Conservation (phyloP, 2,888 invertebrate genomes). For the Aleiodes alternator region DNA sequence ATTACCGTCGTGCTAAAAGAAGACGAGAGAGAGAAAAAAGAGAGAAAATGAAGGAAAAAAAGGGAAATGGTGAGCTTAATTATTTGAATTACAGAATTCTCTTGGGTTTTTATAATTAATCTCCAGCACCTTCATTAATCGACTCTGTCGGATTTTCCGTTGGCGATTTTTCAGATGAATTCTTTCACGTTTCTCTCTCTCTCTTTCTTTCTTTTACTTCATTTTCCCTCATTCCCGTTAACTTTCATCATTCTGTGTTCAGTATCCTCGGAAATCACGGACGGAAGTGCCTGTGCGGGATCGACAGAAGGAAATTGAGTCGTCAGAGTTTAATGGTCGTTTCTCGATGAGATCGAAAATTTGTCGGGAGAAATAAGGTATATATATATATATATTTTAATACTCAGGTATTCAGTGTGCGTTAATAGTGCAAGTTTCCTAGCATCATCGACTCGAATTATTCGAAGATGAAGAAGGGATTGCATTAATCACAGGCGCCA, state of each 20-base stretch:
- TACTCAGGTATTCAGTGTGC: background rate
- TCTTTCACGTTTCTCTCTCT: background rate
- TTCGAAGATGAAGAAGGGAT: background rate
- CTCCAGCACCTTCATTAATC: slow-evolving; percentile 20
- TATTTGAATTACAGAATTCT: slow-evolving; percentile 20
- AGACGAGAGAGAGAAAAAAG: too few relatives aligned
- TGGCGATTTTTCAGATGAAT: slow-evolving; percentile 32
- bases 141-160: slow-evolving; percentile 18
- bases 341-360: slow-evolving; percentile 39
- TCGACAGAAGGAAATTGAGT: slow-evolving; percentile 37
- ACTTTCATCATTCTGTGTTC: slow-evolving; percentile 26
- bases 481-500: background rate
- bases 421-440: background rate
- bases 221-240: background rate
- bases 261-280: slow-evolving; percentile 25
- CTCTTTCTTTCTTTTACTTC: background rate
- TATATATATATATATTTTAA: slow-evolving; percentile 13
- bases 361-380: slow-evolving; percentile 4
- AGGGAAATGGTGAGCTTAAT: slow-evolving; percentile 8
- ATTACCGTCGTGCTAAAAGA: background rate
- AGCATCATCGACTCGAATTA: background rate
- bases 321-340: slow-evolving; percentile 34
- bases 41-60: background rate
- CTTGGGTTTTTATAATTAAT: slow-evolving; percentile 17
- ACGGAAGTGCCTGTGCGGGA: slow-evolving; percentile 20